Evolutionary conservation across 2,888 invertebrate genomes (phyloP), one percentile per base, ranked within the genome.

Genomic region (Hyposoter didymator): DNA sequence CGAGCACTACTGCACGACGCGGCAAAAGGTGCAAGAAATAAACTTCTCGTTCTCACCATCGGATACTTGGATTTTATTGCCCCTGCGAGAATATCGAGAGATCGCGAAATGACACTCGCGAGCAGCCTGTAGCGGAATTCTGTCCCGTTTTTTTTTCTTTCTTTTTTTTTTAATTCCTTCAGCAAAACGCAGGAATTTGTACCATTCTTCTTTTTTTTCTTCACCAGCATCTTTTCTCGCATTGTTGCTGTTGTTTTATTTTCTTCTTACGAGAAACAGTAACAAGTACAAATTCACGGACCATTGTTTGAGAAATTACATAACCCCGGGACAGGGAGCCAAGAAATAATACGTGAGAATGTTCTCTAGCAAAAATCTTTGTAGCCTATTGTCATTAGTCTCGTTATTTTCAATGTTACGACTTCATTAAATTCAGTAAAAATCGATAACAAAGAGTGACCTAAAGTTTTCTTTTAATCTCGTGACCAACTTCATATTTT

Each of bases 41-140:
- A 72, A 35, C 32, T 49, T 72, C 52, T 52, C 35, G 73, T 49
- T 72, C 72, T 52, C 73, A 39, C 55, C 39, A 55, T 55, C 39
- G 55, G 73, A 73, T 55, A 47, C 73, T 73, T 39, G 14, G 55
- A 73, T 73, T 52, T 70, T 70, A 70, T 49, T 49, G 70, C 73
- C n/a, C 17, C 52, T 8, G 14, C 35, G n/a, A 52, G 49, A 55
- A 55, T 28, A 28, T 35, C 73, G 39, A 52, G 55, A 55, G 49
- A 52, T n/a, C 35, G 35, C 35, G 19, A 39, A 73, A 55, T 55
- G 39, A 55, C 55, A 55, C 22, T 32, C 8, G 22, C 7, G 7
- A 52, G 19, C 14, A 59, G 28, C 28, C 59, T 59, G 28, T 59
- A 14, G 5, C 19, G 64, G 39, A 64, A 64, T 64, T 64, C 64